Evolutionary conservation across 1,140 invertebrate genomes (phyloP).

Genomic region (Scylla paramamosain): DNA sequence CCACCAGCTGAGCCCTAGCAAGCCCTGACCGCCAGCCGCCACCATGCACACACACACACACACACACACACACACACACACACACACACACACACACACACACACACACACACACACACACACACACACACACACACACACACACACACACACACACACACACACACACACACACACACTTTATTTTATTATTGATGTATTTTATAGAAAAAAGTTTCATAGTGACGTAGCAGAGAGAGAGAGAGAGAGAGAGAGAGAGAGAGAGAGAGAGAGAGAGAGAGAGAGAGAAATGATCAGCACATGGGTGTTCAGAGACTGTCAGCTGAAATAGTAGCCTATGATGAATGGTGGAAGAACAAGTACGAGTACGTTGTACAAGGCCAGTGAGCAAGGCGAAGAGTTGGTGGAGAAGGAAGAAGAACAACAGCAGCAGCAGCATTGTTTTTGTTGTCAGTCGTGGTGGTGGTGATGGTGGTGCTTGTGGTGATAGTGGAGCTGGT

Average conservation of each 20-base stretch:
- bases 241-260: conserved; percentile 30
- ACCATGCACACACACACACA: no score
- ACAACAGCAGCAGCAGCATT: neutral
- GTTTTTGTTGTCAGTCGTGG: neutral
- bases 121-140: neutral
- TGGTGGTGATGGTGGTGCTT: no score
- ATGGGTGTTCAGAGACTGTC: no score
- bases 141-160: neutral
- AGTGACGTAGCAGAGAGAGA: neutral
- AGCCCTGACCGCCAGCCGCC: neutral
- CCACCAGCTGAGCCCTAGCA: conserved; percentile 41
- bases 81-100: no score
- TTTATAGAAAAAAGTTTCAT: no score
- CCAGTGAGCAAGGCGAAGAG: neutral
- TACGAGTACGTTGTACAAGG: no score
- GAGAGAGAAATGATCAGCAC: neutral
- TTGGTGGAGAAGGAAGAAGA: neutral
- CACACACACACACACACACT: no score
- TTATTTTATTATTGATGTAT: no score
- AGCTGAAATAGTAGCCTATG: no score
- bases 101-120: neutral
- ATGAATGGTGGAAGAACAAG: no score
- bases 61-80: no score
- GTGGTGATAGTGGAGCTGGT: no score
- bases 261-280: conserved; percentile 56